Percentiles rank a stretch among this genome's conserved stretches.
These are phyloP conservation scores for Hylaea fasciaria DNA, from an alignment of 2,888 invertebrate genomes.

Conservation along the genomic window DNA sequence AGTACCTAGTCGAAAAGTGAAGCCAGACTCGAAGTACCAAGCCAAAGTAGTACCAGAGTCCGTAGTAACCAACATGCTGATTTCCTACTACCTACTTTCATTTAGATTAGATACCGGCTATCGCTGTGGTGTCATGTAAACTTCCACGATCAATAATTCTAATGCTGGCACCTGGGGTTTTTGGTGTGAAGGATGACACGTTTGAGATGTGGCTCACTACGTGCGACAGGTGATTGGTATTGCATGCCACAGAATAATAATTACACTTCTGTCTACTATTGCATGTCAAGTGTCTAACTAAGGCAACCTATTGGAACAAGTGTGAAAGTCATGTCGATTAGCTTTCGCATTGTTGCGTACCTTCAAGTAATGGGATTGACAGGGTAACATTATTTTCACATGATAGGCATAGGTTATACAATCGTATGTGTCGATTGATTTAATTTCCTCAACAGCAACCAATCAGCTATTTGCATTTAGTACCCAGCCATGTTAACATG, in stretches of 20 bases:
- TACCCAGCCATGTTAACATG: no score
- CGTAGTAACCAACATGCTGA: no score
- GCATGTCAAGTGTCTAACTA: slow-evolving; percentile 40
- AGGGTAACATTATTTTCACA: not conserved
- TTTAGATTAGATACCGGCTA: slow-evolving; percentile 4
- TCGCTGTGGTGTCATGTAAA: not conserved
- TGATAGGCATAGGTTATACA: no score
- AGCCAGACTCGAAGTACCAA: no score
- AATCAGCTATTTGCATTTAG: no score
- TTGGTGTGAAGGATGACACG: slow-evolving; percentile 49
- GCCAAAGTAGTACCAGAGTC: no score
- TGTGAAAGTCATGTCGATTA: slow-evolving; percentile 19
- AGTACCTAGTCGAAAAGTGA: no score
- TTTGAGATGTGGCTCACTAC: slow-evolving; percentile 36
- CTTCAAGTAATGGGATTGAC: not conserved
- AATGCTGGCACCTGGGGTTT: slow-evolving; percentile 15
- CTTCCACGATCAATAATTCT: slow-evolving; percentile 9
- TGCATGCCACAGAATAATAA: slow-evolving; percentile 32
- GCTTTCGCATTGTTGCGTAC: not conserved
- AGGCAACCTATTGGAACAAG: slow-evolving; percentile 1
- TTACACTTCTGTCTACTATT: slow-evolving; percentile 3
- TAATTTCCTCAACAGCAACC: not conserved
- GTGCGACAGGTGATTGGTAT: slow-evolving; percentile 33
- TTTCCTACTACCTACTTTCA: no score
- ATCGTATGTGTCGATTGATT: no score